Percentiles rank a stretch among this genome's conserved stretches.
Evolutionary conservation across 2,797 vertebrate genomes (phyloP).

Genomic region (Urosaurus nigricauda): DNA sequence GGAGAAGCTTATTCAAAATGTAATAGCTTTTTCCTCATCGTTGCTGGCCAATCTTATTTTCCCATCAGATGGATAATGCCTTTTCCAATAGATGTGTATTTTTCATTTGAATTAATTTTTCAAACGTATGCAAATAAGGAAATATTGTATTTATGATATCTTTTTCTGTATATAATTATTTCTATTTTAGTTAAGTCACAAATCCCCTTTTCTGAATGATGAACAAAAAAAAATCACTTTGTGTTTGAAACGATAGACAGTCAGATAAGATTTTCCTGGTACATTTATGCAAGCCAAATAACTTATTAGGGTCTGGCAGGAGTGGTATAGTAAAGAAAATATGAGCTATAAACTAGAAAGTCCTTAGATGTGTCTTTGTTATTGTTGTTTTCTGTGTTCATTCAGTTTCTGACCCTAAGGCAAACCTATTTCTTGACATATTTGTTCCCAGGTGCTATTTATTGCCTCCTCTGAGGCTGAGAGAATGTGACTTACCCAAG

Average conservation of each 20-base stretch:
- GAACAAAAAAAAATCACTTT: not conserved
- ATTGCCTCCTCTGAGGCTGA: too few species aligned
- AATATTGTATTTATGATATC: slow-evolving; percentile 26
- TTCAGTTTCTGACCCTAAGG: too few species aligned
- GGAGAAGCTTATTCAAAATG: slow-evolving; percentile 40
- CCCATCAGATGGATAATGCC: slow-evolving; percentile 30
- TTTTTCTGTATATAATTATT: not conserved
- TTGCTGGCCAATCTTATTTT: slow-evolving; percentile 55
- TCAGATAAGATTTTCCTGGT: not conserved
- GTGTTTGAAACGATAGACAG: slow-evolving; percentile 4
- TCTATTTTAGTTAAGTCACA: not conserved
- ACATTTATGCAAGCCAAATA: not conserved
- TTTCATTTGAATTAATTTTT: slow-evolving; percentile 31
- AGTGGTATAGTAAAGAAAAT: not conserved
- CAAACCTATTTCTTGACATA: too few species aligned
- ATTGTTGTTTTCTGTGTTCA: too few species aligned
- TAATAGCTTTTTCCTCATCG: slow-evolving; percentile 42
- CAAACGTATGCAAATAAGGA: slow-evolving; percentile 24
- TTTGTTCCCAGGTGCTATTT: too few species aligned
- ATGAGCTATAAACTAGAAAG: too few species aligned
- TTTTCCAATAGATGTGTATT: slow-evolving; percentile 33
- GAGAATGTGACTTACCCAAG: too few species aligned
- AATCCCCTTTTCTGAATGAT: slow-evolving; percentile 4
- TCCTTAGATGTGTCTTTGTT: not conserved
- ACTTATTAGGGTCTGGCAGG: not conserved